Evolutionary conservation across 2,888 invertebrate species (phyloP), one percentile per base, ranked within the genome.

Genomic region (Chesias legatella): DNA sequence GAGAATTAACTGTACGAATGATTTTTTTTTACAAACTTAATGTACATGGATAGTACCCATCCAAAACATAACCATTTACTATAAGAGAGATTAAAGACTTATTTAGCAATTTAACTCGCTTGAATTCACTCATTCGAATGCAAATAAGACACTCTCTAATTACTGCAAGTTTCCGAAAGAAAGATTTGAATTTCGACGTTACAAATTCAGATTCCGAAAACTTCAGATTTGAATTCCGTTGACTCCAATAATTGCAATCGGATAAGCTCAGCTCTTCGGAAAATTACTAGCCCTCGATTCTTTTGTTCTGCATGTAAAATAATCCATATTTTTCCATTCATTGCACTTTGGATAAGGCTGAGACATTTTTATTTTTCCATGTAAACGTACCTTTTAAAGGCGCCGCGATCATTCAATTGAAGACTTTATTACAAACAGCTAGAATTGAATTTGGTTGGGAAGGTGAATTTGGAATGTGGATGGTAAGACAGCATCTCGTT

Each of bases 311-410:
- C 48, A 48, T 48, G 46, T 60, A 60, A 67, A 70, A 66, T 69
- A 71, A 71, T 67, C 63, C 61, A 57, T 62, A 71, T 71, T 68
- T n/a, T 64, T 53, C 67, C 66, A 67, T 71, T 71, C 68, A 69
- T 69, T 69, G 66, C 63, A 62, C 64, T 68, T 66, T 63, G 63
- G 63, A 67, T 67, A 65, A 62, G 63, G 57, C 61, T 53, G 56
- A 58, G 62, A 64, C 60, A 60, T 67, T 70, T 69, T 68, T 67
- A 67, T 70, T 64, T 67, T 65, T 50, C 51, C 58, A 58, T 65
- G 58, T 64, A 61, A 70, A 60, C 60, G 53, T 57, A 48, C 54
- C 53, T 57, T 68, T 61, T 53, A 53, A 50, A 35, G 25, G 32
- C 17, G 6, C 7, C 13, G 28, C 29, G 8, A 22, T 20, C 33